Percentiles rank a stretch among this genome's conserved stretches.
These are phyloP conservation scores for Unio pictorum DNA, from an alignment of 2,888 invertebrate genomes.

Conservation along the genomic window DNA sequence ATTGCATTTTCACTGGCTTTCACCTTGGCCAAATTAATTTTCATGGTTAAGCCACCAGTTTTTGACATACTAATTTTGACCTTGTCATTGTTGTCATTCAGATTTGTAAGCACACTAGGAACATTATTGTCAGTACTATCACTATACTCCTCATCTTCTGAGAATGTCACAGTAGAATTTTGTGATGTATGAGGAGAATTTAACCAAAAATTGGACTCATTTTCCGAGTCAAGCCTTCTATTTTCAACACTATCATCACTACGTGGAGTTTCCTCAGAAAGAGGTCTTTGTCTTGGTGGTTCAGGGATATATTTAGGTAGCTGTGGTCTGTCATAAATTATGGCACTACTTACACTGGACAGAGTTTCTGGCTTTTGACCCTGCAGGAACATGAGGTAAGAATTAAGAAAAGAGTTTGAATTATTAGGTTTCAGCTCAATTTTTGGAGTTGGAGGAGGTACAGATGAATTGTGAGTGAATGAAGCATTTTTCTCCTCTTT, in stretches of 20 bases:
- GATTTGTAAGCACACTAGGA: slow-evolving; percentile 41
- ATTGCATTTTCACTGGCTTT: slow-evolving; percentile 32
- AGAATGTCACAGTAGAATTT: slow-evolving; percentile 40
- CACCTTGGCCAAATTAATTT: slow-evolving; percentile 36
- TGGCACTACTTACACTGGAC: slow-evolving; percentile 63
- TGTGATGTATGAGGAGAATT: slow-evolving; percentile 16
- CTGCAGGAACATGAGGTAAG: slow-evolving; percentile 65
- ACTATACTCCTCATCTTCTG: slow-evolving; percentile 52
- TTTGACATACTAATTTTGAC: slow-evolving; percentile 40
- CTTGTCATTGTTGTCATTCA: slow-evolving; percentile 46
- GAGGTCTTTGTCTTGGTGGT: slow-evolving; percentile 48
- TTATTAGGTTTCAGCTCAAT: slow-evolving; percentile 31
- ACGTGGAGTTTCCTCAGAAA: slow-evolving; percentile 16
- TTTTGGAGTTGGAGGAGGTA: slow-evolving; percentile 24
- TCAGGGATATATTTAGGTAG: slow-evolving; percentile 68
- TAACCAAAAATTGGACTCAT: not conserved
- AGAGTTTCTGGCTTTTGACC: slow-evolving; percentile 68
- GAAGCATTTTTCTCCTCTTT: slow-evolving; percentile 10
- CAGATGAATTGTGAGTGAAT: slow-evolving; percentile 1
- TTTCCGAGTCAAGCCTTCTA: too few species aligned
- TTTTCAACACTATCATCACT: slow-evolving; percentile 19
- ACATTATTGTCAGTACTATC: slow-evolving; percentile 37
- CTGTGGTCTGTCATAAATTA: slow-evolving; percentile 58
- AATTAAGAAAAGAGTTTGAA: slow-evolving; percentile 56
- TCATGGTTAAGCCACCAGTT: slow-evolving; percentile 40